Percentiles rank a stretch among this genome's conserved stretches.
phyloP scores from a whole-genome alignment of 2,888 invertebrate genomes.

The Drosophila mayaguana region DNA sequence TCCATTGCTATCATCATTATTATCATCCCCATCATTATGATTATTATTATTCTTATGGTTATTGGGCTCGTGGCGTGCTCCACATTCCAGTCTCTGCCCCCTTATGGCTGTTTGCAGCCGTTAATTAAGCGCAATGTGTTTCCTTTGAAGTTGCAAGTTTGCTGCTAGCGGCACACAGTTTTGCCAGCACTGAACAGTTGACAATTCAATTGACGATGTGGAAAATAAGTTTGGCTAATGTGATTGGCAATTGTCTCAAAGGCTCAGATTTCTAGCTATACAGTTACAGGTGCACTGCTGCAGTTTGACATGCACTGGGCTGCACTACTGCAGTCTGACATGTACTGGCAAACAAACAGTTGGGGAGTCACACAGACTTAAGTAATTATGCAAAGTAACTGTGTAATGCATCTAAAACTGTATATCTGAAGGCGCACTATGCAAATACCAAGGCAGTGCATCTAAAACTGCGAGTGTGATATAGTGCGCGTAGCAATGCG shows the following conservation, averaged over 20 bases:
- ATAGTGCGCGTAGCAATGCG: no score
- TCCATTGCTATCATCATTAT: not conserved
- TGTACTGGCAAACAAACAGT: no score
- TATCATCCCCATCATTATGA: not conserved
- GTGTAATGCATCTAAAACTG: no score
- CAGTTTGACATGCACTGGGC: not conserved
- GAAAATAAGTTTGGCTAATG: not conserved
- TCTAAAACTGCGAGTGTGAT: no score
- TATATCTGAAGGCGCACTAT: no score
- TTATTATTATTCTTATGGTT: not conserved
- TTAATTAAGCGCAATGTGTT: conserved; percentile 5
- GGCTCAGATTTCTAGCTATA: no score
- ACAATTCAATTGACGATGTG: not conserved
- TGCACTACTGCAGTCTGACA: no score
- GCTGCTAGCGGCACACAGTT: not conserved
- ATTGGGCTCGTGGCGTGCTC: not conserved
- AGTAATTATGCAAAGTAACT: no score
- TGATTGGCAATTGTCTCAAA: not conserved
- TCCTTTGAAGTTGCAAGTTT: not conserved
- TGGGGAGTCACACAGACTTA: no score
- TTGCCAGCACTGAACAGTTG: not conserved
- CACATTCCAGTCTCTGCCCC: conserved; percentile 8
- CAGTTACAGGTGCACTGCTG: not conserved
- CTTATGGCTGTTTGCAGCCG: not conserved
- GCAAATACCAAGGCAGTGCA: no score